Evolutionary conservation across 2,113 vertebrate species (phyloP), one percentile per base, ranked within the genome.

Genomic region (Falco punctatus): DNA sequence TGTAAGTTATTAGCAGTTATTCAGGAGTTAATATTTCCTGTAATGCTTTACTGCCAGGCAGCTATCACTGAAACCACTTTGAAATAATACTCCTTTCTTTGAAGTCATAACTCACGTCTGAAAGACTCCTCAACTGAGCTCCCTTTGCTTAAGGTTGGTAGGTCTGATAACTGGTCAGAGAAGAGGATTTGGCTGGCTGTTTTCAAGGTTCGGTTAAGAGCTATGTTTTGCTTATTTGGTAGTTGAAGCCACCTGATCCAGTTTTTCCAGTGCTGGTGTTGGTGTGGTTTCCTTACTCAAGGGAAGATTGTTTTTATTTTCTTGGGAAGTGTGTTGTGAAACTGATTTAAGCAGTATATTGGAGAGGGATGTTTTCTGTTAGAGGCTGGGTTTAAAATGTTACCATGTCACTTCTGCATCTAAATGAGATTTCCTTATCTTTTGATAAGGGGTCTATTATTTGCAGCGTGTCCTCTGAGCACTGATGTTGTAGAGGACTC

Each of bases 371-470:
- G 28, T 83, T 90, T 91, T 92, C 66, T 91, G 23, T 79, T 80
- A 70, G 55, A 49, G 42, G 18, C 85, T 73, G 46, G n/a, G 26
- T 94, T 94, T 86, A 35, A 89, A 93, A 91, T 0, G 3, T 69
- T 87, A 62, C 74, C 66, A 15, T 80, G 95, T 94, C 77, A 73
- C 28, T 96, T 91, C 89, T 97, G 97, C 94, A 95, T 97, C 92
- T 95, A 96, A 97, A 97, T 96, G 81, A 96, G 94, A 90, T 97
- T 92, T 90, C 71, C 91, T 97, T 97, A 97, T 97, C 97, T 97
- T 86, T 62, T 33, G 87, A 94, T 95, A 71, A 95, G 94, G 66
- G 33, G 16, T 95, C 89, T 95, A 85, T 97, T 97, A 91, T 95
- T 90, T 86, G 57, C 66, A 74, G 69, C 46, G 28, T 77, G 89